These are phyloP conservation scores for Laspeyria flexula DNA, from an alignment of 2,888 invertebrate genomes.

Conservation along the genomic window DNA sequence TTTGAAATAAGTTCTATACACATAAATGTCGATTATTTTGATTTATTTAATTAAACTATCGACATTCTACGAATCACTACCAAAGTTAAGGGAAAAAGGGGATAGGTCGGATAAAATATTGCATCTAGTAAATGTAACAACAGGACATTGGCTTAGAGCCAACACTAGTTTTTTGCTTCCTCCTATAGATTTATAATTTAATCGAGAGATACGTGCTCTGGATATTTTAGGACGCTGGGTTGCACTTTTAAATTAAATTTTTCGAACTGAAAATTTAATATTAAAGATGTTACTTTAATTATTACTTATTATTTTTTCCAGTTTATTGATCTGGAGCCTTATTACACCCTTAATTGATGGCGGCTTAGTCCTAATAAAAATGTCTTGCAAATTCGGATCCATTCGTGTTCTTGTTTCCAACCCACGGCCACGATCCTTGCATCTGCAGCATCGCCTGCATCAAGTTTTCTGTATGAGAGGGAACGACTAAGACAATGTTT, in stretches of 20 bases:
- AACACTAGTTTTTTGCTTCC: constrained; percentile 39
- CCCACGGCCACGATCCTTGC: no score
- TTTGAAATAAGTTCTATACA: no score
- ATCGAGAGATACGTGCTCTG: constrained; percentile 31
- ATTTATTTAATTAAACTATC: no score
- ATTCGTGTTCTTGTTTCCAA: no score
- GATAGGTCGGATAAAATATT: constrained; percentile 40
- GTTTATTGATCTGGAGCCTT: not conserved
- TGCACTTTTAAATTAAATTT: constrained; percentile 11
- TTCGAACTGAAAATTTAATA: not conserved
- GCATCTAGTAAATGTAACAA: constrained; percentile 45
- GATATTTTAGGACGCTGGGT: not conserved
- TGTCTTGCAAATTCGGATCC: no score
- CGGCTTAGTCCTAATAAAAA: no score
- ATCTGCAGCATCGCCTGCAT: no score
- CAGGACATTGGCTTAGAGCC: constrained; percentile 42
- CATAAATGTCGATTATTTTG: no score
- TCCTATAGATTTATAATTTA: constrained; percentile 47
- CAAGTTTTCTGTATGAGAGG: no score
- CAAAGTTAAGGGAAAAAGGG: constrained; percentile 8
- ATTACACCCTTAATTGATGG: no score
- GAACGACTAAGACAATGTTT: no score
- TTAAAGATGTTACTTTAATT: not conserved
- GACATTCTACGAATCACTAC: not conserved
- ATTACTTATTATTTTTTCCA: not conserved